Evolutionary conservation across 2,888 invertebrate genomes (phyloP).

Genomic region (Lithodes maja): DNA sequence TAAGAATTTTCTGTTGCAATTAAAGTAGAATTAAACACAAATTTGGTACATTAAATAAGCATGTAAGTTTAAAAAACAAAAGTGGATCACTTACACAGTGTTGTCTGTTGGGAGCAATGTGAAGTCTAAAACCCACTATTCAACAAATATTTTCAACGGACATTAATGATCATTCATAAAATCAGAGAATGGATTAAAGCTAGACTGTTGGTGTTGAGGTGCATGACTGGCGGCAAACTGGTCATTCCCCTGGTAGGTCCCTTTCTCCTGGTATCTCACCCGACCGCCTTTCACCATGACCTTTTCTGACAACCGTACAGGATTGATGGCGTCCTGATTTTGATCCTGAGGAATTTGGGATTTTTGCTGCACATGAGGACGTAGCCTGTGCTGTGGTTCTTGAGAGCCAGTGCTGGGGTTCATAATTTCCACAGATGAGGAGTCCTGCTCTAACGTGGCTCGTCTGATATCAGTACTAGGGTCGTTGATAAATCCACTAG

Average conservation of each 20-base stretch:
- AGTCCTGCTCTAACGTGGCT: neutral
- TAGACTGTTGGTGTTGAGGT: neutral
- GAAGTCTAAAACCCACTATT: too few species aligned
- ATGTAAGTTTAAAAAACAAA: too few species aligned
- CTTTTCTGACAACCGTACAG: neutral
- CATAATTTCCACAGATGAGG: too few species aligned
- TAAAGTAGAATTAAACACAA: too few species aligned
- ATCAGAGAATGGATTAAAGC: conserved; percentile 43
- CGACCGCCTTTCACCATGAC: neutral
- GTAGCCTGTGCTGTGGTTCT: conserved; percentile 2
- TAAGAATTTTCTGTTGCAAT: too few species aligned
- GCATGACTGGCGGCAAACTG: neutral
- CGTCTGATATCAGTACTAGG: conserved; percentile 16
- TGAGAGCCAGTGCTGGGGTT: conserved; percentile 19
- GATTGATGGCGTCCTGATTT: conserved; percentile 4
- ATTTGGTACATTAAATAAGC: too few species aligned
- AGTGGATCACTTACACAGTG: too few species aligned
- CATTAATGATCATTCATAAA: conserved; percentile 30
- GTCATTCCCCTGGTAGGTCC: neutral
- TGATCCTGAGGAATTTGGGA: neutral
- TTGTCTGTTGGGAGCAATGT: too few species aligned
- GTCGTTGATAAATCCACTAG: conserved; percentile 25
- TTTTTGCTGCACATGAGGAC: neutral
- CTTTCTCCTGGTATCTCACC: conserved; percentile 3
- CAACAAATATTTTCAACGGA: neutral